phyloP scores from a whole-genome alignment of 2,888 invertebrate genomes.

The Archips crataeganus region DNA sequence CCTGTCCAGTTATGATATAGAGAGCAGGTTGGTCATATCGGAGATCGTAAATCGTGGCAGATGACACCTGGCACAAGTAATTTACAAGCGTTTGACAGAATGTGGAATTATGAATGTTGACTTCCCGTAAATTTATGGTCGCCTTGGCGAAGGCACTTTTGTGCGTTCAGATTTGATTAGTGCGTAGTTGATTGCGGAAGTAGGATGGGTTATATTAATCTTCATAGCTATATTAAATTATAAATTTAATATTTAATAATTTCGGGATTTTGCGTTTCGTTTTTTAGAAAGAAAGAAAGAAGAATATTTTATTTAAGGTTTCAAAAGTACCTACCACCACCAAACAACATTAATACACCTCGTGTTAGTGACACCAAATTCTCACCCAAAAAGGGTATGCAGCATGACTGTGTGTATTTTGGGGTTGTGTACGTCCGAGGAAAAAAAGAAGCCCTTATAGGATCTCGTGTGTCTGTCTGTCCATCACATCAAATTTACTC shows the following conservation, averaged over 20 bases:
- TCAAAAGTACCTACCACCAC: too few relatives aligned
- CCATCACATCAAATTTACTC: too few relatives aligned
- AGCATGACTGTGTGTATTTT: too few relatives aligned
- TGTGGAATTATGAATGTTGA: slow-evolving; percentile 4
- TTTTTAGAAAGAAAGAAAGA: too few relatives aligned
- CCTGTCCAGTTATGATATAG: neutral
- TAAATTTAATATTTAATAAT: neutral
- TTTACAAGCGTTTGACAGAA: slow-evolving; percentile 7
- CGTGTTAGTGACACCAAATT: too few relatives aligned
- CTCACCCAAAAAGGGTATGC: too few relatives aligned
- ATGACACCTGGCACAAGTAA: slow-evolving; percentile 3
- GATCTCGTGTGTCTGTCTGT: too few relatives aligned
- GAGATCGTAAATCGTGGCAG: neutral
- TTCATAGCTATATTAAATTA: neutral
- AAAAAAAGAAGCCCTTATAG: too few relatives aligned
- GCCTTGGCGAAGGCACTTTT: neutral
- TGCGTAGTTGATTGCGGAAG: neutral
- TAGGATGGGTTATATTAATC: neutral
- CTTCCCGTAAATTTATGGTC: neutral
- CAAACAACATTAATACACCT: too few relatives aligned
- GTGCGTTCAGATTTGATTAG: neutral
- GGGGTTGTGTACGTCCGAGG: too few relatives aligned
- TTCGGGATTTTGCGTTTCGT: too few relatives aligned
- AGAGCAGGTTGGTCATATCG: neutral
- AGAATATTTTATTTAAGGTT: too few relatives aligned